Conservation (phyloP, 1,140 invertebrate genomes). For the Zaprionus africanus region DNA sequence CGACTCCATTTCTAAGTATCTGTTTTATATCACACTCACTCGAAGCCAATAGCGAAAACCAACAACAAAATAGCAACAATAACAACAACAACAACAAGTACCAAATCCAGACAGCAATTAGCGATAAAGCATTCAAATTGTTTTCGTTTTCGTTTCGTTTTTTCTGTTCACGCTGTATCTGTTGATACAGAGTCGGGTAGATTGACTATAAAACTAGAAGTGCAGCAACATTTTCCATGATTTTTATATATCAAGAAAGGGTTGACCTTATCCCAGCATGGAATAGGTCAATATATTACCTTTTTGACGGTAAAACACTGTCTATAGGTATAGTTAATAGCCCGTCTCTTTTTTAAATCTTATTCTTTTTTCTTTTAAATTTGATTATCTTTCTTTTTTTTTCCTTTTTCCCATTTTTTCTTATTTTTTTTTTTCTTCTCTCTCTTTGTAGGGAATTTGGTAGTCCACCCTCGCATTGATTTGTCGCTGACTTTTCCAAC, state of each 20-base stretch:
- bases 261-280: too few relatives aligned
- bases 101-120: conserved; percentile 39
- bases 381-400: too few relatives aligned
- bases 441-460: neutral
- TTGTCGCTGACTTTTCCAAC: neutral
- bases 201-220: neutral
- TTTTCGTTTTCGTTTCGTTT: conserved; percentile 15
- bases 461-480: neutral
- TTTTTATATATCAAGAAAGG: neutral
- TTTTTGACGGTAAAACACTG: too few relatives aligned
- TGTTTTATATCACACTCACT: conserved; percentile 11
- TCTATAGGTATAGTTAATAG: too few relatives aligned
- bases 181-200: neutral
- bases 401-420: too few relatives aligned
- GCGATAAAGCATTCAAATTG: conserved; percentile 36
- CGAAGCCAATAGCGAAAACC: conserved; percentile 4
- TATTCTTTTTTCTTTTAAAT: too few relatives aligned
- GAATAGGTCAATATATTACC: too few relatives aligned
- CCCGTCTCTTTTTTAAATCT: too few relatives aligned
- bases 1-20: conserved; percentile 11
- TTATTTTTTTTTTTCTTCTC: too few relatives aligned
- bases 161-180: neutral
- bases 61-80: conserved; percentile 13
- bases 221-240: neutral
- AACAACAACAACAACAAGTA: conserved; percentile 10